Conservation (phyloP, 2,113 vertebrate species). For the Lamprotornis superbus region DNA sequence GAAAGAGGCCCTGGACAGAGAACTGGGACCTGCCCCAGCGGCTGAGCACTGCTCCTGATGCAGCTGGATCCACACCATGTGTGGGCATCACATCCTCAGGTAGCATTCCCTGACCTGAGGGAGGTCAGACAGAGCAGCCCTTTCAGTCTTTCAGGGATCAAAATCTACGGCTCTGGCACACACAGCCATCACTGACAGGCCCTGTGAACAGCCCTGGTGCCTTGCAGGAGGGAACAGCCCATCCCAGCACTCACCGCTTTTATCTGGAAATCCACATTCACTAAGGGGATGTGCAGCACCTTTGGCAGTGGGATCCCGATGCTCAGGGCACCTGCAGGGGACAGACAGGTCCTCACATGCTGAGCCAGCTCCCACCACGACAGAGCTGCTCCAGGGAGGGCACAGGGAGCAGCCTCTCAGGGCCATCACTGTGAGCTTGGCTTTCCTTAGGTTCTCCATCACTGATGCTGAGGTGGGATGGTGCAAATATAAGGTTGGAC, state of each 20-base stretch:
- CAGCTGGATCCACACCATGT: fast-evolving
- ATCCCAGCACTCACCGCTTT: background rate
- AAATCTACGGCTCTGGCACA: background rate
- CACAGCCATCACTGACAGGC: background rate
- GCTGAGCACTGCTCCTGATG: fast-evolving
- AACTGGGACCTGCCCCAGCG: background rate
- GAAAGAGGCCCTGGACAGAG: background rate
- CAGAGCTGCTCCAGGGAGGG: background rate
- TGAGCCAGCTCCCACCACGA: fast-evolving
- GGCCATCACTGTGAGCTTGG: fast-evolving
- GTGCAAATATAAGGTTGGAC: background rate
- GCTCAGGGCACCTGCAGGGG: background rate
- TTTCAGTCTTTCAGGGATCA: background rate
- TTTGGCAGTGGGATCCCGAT: background rate
- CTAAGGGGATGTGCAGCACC: background rate
- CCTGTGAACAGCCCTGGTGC: background rate
- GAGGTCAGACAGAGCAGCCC: background rate
- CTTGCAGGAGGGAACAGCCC: background rate
- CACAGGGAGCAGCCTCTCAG: background rate
- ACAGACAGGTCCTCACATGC: background rate
- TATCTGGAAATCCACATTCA: background rate
- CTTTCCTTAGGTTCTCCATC: background rate
- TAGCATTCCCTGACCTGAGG: background rate
- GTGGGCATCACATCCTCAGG: background rate
- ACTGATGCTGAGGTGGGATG: background rate